Conservation (phyloP, 1,140 invertebrate genomes). For the Calliphora vicina region DNA sequence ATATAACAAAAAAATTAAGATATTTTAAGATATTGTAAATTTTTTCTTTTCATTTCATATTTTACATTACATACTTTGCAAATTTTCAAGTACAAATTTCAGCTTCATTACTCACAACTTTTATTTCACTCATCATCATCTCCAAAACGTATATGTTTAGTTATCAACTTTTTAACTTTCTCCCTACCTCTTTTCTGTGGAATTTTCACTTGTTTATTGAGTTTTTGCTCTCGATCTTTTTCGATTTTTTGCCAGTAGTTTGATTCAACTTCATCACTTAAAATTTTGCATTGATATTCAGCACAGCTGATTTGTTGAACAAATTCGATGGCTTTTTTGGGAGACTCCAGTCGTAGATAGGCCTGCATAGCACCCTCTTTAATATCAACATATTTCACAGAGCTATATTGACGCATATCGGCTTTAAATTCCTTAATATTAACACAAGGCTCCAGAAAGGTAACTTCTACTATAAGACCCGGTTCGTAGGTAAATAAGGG, state of each 20-base stretch:
- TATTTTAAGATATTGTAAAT: no score
- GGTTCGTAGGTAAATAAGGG: conserved; percentile 64
- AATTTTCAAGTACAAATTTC: no score
- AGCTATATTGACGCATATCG: conserved; percentile 66
- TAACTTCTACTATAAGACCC: conserved; percentile 70
- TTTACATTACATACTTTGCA: neutral
- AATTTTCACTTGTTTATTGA: conserved; percentile 67
- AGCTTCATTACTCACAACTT: neutral
- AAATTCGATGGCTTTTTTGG: conserved; percentile 66
- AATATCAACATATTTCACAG: conserved; percentile 73
- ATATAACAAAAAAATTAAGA: no score
- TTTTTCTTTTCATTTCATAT: neutral
- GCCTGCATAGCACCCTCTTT: conserved; percentile 67
- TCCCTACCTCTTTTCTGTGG: conserved; percentile 68
- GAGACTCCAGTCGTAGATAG: conserved; percentile 69
- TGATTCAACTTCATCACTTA: conserved; percentile 69
- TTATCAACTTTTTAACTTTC: conserved; percentile 70
- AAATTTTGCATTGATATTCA: conserved; percentile 54
- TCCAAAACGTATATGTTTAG: conserved; percentile 73
- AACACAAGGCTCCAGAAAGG: conserved; percentile 68
- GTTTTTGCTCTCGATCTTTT: conserved; percentile 68
- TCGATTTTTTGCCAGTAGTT: conserved; percentile 73
- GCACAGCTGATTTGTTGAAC: conserved; percentile 50
- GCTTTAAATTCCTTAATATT: conserved; percentile 75
- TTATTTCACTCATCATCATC: conserved; percentile 56